Conservation (phyloP, 30 jellyfish, hydroid and myxozoan species). For the Rhopilema esculentum region DNA sequence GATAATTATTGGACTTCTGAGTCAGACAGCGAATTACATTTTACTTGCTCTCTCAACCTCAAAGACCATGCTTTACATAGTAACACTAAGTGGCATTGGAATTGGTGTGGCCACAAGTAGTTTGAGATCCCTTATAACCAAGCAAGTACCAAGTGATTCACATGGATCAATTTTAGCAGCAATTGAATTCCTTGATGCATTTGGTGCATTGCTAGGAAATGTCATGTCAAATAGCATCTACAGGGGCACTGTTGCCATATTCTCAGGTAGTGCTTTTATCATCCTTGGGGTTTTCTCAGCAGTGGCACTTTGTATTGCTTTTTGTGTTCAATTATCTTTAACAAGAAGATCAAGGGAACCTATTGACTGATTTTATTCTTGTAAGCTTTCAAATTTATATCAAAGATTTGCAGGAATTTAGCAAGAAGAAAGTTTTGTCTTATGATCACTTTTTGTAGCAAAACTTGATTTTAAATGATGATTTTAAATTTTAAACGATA, state of each 20-base stretch:
- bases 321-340: background rate
- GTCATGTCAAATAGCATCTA: constrained; percentile 72
- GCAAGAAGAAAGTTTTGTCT: background rate
- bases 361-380: background rate
- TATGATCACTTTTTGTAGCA: background rate
- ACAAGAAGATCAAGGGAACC: background rate
- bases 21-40: constrained; percentile 74
- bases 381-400: background rate
- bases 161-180: constrained; percentile 86
- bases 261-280: constrained; percentile 73
- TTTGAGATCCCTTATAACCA: constrained; percentile 77
- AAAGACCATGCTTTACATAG: constrained; percentile 66
- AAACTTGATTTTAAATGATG: background rate
- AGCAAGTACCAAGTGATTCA: constrained; percentile 79
- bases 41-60: constrained; percentile 74
- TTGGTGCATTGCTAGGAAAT: constrained; percentile 80
- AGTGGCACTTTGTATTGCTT: constrained; percentile 23
- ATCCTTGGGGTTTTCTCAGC: constrained; percentile 72
- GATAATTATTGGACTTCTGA: constrained; percentile 68
- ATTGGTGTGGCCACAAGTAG: constrained; percentile 79
- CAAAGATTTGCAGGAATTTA: background rate
- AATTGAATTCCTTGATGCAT: constrained; percentile 79
- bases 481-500: no score
- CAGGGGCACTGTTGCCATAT: constrained; percentile 63
- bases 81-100: constrained; percentile 77